Base-by-base conservation (phyloP, 2,113 vertebrate genomes). In the Ailurus styani region DNA sequence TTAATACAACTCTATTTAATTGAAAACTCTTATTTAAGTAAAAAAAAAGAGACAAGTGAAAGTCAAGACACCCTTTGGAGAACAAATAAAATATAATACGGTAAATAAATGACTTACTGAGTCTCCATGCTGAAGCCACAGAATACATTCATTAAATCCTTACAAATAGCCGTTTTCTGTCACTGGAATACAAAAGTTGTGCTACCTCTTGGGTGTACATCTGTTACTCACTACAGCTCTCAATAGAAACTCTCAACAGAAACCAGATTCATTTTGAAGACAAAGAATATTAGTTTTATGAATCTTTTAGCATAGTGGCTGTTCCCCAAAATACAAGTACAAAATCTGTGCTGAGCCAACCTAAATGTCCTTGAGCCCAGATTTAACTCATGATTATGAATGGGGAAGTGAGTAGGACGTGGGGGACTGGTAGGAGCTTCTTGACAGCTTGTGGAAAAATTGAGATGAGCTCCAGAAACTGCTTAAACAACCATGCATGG, bases 231-330 rank as follows among this genome's bases (percentile, higher is more conserved):
- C 91, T 85, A 62, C 21, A 77, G 87, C 68, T 93, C 47, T 91
- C 89, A 60, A 87, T 0, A 94, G 90, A 93, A 95, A 83, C 68
- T 90, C 95, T 93, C 94, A 90, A 93, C 37, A 93, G 95, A 96
- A 97, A 96, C 64, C 81, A 96, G 79, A 89, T 92, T 93, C 90
- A 88, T 94, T 96, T 12, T 82, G 52, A 96, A 97, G 90, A 97
- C 96, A 97, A 97, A 96, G 95, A 96, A 97, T 98, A 90, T 97
- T 64, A 94, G 81, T 96, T 96, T 95, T 90, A 96, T 66, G 84
- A 92, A 93, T 97, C 66, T 97, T 85, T 94, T 66, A 96, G 70
- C 90, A 87, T 0, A 85, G 92, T 60, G 60, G 79, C 87, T 92
- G 37, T n/a, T 60, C 95, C 96, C 37, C n/a, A 15, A 93, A 95